Conservation (phyloP, 2,888 invertebrate genomes). For the Allacma fusca region DNA sequence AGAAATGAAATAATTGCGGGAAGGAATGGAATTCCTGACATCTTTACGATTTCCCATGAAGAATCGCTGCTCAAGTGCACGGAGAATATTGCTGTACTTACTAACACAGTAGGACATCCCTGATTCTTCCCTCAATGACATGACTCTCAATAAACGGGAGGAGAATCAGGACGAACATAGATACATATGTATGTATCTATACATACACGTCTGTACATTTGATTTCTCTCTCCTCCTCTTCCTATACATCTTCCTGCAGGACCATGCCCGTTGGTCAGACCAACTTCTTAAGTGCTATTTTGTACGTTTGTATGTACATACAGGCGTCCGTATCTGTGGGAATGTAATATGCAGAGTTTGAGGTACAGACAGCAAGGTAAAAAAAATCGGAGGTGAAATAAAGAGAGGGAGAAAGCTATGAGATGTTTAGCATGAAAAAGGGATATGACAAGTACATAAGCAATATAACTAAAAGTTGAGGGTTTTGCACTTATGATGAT, state of each 20-base stretch:
- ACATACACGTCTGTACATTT: not conserved
- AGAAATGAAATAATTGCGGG: too few relatives aligned
- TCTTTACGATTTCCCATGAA: slow-evolving; percentile 15
- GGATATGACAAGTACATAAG: too few relatives aligned
- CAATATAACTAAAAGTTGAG: too few relatives aligned
- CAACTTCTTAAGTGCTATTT: not conserved
- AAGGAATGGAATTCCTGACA: not conserved
- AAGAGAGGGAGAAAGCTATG: too few relatives aligned
- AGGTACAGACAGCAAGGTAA: too few relatives aligned
- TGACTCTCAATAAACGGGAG: not conserved
- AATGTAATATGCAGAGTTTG: too few relatives aligned
- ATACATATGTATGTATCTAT: too few relatives aligned
- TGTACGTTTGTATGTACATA: too few relatives aligned
- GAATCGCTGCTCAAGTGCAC: not conserved
- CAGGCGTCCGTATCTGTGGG: too few relatives aligned
- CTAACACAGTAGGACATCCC: slow-evolving; percentile 15
- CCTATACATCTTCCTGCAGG: not conserved
- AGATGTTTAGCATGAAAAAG: too few relatives aligned
- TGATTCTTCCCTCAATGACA: slow-evolving; percentile 10
- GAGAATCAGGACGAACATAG: not conserved
- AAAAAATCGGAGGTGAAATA: not conserved
- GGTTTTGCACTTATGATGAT: slow-evolving; percentile 13
- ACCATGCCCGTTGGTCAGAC: too few relatives aligned
- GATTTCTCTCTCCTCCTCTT: not conserved
- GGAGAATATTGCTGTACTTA: slow-evolving; percentile 14